Conservation (phyloP, 2,113 vertebrate species). For the Microtus oregoni region DNA sequence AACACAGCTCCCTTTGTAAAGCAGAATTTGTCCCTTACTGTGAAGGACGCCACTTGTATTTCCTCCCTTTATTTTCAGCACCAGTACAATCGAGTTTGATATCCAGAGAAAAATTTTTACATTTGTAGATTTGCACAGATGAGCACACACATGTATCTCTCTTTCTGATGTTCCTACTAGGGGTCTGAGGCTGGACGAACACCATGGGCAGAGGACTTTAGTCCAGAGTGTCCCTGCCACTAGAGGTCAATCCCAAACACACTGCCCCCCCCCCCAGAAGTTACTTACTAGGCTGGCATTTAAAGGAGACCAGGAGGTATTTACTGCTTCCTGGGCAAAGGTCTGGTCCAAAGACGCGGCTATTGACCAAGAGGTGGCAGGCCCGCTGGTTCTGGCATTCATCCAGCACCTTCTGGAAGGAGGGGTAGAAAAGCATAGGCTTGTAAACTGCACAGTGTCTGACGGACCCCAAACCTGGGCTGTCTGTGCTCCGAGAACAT, state of each 20-base stretch:
- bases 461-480: slow-evolving; percentile 54
- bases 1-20: not conserved
- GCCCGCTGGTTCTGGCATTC: slow-evolving; percentile 96
- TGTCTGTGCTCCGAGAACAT: slow-evolving; percentile 57
- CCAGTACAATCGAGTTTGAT: not conserved
- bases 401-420: slow-evolving; percentile 95
- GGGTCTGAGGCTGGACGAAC: not conserved
- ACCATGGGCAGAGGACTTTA: not conserved
- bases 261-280: not conserved
- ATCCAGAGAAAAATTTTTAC: too few species aligned
- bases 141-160: fast-evolving
- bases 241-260: not conserved
- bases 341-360: slow-evolving; percentile 95
- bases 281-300: slow-evolving; percentile 98
- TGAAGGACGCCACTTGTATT: not conserved
- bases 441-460: slow-evolving; percentile 81
- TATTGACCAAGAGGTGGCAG: slow-evolving; percentile 95
- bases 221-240: not conserved
- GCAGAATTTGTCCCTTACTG: not conserved
- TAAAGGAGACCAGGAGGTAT: slow-evolving; percentile 97
- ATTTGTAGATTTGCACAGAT: not conserved
- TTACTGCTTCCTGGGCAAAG: slow-evolving; percentile 96
- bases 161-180: not conserved
- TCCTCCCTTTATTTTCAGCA: not conserved
- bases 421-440: slow-evolving; percentile 84